Evolutionary conservation across 2,113 vertebrate species (phyloP).

Genomic region (Sigmodon hispidus): DNA sequence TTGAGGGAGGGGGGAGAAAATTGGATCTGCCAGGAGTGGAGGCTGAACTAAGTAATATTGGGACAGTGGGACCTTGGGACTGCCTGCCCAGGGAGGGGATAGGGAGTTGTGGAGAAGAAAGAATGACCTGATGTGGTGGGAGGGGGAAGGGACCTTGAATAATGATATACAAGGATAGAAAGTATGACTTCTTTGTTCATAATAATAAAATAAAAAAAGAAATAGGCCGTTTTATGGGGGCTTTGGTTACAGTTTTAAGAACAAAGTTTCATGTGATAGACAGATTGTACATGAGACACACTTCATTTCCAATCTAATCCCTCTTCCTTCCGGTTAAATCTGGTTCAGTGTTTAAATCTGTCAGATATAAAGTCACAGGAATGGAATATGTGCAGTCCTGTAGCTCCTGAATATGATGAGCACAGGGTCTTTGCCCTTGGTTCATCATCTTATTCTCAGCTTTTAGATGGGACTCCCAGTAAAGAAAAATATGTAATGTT

Average conservation of each 20-base stretch:
- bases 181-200: too few relatives aligned
- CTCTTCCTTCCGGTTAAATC: background rate
- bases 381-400: background rate
- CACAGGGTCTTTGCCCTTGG: slow-evolving; percentile 46
- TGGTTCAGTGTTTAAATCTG: slow-evolving; percentile 34
- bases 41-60: too few relatives aligned
- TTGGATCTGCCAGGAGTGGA: too few relatives aligned
- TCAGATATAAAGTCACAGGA: background rate
- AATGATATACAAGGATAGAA: too few relatives aligned
- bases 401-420: background rate
- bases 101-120: too few relatives aligned
- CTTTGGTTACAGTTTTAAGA: slow-evolving; percentile 11
- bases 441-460: slow-evolving; percentile 27
- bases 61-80: too few relatives aligned
- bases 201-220: too few relatives aligned
- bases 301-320: background rate
- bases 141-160: too few relatives aligned
- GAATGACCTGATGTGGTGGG: too few relatives aligned
- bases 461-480: background rate
- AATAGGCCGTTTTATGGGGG: background rate
- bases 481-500: slow-evolving; percentile 60
- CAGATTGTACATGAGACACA: background rate
- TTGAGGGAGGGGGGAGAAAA: too few relatives aligned
- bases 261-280: background rate
- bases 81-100: too few relatives aligned